phyloP scores from a whole-genome alignment of 1,140 invertebrate species.

The Pemphigus obesinymphae region DNA sequence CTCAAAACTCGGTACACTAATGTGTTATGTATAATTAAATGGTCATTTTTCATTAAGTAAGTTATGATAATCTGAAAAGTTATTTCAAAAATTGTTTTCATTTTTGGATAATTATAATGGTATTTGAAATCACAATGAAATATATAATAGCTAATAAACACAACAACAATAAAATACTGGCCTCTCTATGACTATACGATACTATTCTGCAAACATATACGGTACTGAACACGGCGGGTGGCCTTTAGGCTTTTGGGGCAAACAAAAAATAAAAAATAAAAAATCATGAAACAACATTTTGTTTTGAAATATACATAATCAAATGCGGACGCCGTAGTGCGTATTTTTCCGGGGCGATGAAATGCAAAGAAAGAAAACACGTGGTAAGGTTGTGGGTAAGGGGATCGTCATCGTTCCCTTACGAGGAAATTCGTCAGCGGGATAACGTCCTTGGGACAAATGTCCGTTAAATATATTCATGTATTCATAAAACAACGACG shows the following conservation, averaged over 20 bases:
- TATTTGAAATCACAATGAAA: no score
- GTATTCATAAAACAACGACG: conserved; percentile 28
- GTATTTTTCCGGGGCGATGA: conserved; percentile 8
- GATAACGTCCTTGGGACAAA: conserved; percentile 30
- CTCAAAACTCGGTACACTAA: no score
- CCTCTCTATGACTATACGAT: background rate
- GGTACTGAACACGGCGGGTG: no score
- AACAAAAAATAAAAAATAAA: conserved; percentile 23
- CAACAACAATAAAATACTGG: background rate
- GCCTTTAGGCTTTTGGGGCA: conserved; percentile 11
- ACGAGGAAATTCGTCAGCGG: conserved; percentile 13
- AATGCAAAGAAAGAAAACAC: background rate
- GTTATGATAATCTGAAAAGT: no score
- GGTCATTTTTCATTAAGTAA: no score
- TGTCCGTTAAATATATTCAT: conserved; percentile 34
- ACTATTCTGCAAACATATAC: no score
- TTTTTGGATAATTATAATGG: no score
- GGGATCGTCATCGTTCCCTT: background rate
- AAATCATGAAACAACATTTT: no score
- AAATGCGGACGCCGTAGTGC: conserved; percentile 15
- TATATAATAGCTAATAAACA: background rate
- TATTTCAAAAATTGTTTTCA: no score
- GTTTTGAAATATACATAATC: conserved; percentile 17
- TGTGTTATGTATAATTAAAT: no score
- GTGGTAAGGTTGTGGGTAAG: background rate